Conservation (phyloP, 2,113 vertebrate species). For the Eleginops maclovinus region DNA sequence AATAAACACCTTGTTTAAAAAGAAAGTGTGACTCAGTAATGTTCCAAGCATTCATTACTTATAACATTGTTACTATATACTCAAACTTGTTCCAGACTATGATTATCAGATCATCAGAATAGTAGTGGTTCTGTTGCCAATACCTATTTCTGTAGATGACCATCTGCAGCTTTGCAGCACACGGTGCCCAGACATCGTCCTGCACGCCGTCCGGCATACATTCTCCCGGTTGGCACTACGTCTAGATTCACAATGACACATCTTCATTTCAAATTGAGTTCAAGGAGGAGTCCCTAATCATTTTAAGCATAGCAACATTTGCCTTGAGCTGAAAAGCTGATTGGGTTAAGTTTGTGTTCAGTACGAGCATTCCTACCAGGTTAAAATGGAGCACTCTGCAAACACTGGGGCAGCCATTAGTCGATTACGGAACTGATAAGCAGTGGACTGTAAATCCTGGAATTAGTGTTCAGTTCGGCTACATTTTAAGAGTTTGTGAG, state of each 20-base stretch:
- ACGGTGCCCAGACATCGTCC: conserved; percentile 53
- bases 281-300: conserved; percentile 61
- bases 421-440: conserved; percentile 27
- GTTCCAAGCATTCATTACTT: conserved; percentile 24
- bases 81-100: conserved; percentile 38
- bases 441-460: conserved; percentile 41
- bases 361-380: conserved; percentile 32
- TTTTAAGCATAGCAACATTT: conserved; percentile 55
- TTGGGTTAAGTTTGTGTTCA: conserved; percentile 42
- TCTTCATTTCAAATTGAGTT: conserved; percentile 65
- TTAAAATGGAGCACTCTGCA: conserved; percentile 36
- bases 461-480: conserved; percentile 20
- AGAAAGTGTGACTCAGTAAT: conserved; percentile 2
- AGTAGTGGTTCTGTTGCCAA: conserved; percentile 44
- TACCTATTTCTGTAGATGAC: conserved; percentile 72
- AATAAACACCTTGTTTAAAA: conserved; percentile 1
- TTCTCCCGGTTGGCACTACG: conserved; percentile 44
- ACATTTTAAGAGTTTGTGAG: conserved; percentile 11
- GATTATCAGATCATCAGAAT: conserved; percentile 53
- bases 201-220: conserved; percentile 49
- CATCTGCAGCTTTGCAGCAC: conserved; percentile 66
- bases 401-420: conserved; percentile 42
- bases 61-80: conserved; percentile 38
- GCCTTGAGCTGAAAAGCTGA: conserved; percentile 44
- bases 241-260: conserved; percentile 65